Evolutionary conservation across 2,888 invertebrate species (phyloP), one percentile per base, ranked within the genome.

Genomic region (Dynastes grantii): DNA sequence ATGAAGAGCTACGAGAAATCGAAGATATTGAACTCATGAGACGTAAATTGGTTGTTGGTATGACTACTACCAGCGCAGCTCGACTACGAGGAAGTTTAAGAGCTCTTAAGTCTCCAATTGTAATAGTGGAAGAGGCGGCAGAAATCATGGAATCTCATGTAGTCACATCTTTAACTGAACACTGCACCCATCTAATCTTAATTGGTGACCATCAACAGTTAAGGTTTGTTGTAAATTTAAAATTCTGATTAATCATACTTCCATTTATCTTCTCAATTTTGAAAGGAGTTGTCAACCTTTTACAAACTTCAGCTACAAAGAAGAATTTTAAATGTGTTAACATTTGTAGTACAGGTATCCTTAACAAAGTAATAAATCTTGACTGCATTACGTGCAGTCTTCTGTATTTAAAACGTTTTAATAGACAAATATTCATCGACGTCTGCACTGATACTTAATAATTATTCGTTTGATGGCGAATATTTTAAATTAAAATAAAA

Each of bases 121-220:
- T 95, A 0, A 91, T 95, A 16, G 94, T 97, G 0, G 97, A 97
- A 87, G 97, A 97, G 89, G 97, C 97, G 0, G 97, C 96, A 0
- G 96, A 97, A 89, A 95, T 97, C 0, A 88, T 96, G 51, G 97
- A 97, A 86, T 91, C 95, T 0, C 97, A 97, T 85, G 92, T 96
- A n/a, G 89, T 96, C 0, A 93, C 95, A 0, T 93, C 95, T 0
- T 88, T 97, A 22, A 94, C 95, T 0, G 87, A 90, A 37, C 88
- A 92, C 68, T 95, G 95, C 81, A 90, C 97, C 86, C 97, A 97
- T 87, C 90, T 96, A 0, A 94, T 97, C 84, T 90, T 97, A 16
- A 95, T 97, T 80, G 97, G 96, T 64, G 96, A 97, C 87, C 96
- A 97, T 86, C 92, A 94, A 85, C 97, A 97, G 85, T 90, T 97